phyloP scores from a whole-genome alignment of 2,797 vertebrate species.

The Alosa sapidissima region DNA sequence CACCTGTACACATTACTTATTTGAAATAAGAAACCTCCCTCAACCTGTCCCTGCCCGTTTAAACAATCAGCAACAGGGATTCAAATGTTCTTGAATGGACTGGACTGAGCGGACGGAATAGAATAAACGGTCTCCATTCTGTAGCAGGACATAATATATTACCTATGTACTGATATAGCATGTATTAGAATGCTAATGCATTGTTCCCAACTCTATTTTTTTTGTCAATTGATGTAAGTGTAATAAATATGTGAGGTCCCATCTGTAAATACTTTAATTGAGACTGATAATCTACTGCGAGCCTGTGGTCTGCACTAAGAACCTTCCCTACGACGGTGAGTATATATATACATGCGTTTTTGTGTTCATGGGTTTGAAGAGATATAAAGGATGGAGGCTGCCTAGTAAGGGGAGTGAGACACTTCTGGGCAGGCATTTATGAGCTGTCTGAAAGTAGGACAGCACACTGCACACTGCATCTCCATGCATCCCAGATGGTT shows the following conservation, averaged over 20 bases:
- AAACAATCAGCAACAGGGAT: not conserved
- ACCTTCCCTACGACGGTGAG: not conserved
- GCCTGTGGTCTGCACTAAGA: not conserved
- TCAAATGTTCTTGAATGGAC: not conserved
- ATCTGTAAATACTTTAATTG: not conserved
- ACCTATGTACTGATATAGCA: not conserved
- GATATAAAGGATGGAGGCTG: not conserved
- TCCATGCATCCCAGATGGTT: not conserved
- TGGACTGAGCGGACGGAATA: not conserved
- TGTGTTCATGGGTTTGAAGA: not conserved
- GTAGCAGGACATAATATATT: not conserved
- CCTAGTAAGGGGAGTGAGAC: not conserved
- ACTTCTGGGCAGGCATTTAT: not conserved
- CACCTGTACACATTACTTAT: constrained; percentile 27
- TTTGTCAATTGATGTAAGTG: not conserved
- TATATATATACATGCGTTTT: not conserved
- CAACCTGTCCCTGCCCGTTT: not conserved
- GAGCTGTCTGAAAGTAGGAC: not conserved
- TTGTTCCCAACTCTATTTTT: not conserved
- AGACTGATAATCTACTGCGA: not conserved
- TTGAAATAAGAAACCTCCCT: not conserved
- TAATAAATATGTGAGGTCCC: not conserved
- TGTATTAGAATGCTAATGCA: not conserved
- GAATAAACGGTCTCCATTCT: not conserved
- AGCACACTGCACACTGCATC: not conserved